Base-by-base conservation (phyloP, 1,140 invertebrate genomes). In the Drosophila ogumai region DNA sequence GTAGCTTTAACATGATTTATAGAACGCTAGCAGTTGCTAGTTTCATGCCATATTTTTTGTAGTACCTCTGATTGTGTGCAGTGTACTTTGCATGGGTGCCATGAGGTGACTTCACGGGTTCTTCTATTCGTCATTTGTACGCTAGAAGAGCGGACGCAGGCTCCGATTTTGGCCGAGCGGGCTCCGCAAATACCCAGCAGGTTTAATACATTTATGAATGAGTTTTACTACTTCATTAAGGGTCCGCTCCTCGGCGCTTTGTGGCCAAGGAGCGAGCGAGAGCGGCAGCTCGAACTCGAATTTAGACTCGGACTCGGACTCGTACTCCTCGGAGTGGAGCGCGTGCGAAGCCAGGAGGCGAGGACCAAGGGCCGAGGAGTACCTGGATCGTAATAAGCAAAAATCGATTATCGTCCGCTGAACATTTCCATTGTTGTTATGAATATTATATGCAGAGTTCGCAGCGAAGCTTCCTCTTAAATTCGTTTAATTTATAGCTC, bases 211-310 rank as follows among this genome's bases (percentile, higher is more conserved):
- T 92, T 92, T 92, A 91, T 92, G 91, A 92, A 92, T 92, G 91
- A 84, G 80, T 90, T 92, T 92, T 92, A 92, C 91, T 92, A 92
- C 91, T 92, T 92, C 88, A 91, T 92, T 92, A 92, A 92, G 91
- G 66, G 49, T 63, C 74, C 73, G 65, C 47, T 67, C 63, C 54
- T 57, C 25, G 57, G 34, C 68, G 67, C 76, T 61, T 74, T 65
- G 59, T 50, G 65, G 67, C 64, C 69, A 78, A 61, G 57, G 50
- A 69, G 60, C 55, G 60, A 43, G 43, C 34, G 8, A 46, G 43
- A 43, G 32, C 44, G 17, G 31, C 17, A 40, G 32, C 50, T 28
- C 60, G 22, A 31, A 41, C 28, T 55, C 60, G 28, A 22, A 52
- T 38, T 61, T 15, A 12, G 19, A 32, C 34, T 43, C 49, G 19